These are phyloP conservation scores for Eubasilissa splendida DNA, from an alignment of 2,888 invertebrate species.

Conservation along the genomic window DNA sequence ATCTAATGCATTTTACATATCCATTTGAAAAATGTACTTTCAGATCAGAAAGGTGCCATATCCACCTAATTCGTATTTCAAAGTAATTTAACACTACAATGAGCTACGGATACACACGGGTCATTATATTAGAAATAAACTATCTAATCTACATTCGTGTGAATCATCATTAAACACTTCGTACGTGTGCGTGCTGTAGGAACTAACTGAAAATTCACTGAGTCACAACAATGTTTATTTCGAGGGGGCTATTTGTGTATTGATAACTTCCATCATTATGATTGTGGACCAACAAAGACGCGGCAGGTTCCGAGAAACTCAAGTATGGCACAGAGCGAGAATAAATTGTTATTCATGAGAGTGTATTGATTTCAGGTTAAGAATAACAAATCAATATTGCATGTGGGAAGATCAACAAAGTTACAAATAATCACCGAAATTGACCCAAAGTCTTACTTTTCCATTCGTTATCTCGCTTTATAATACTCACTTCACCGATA, in stretches of 20 bases:
- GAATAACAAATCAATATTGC: conserved; percentile 29
- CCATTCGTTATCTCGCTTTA: conserved; percentile 24
- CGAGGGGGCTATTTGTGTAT: background rate
- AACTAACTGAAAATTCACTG: too few species aligned
- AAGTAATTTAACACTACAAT: too few species aligned
- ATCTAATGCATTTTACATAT: too few species aligned
- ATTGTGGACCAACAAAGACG: background rate
- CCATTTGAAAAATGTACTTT: too few species aligned
- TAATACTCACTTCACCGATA: background rate
- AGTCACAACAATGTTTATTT: background rate
- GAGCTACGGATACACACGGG: too few species aligned
- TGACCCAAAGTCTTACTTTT: conserved; percentile 18
- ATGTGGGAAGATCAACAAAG: conserved; percentile 17
- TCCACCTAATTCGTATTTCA: too few species aligned
- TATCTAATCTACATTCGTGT: too few species aligned
- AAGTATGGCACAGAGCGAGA: conserved; percentile 16
- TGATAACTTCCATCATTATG: background rate
- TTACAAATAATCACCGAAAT: conserved; percentile 6
- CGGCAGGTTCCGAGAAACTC: conserved; percentile 19
- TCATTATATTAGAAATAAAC: too few species aligned
- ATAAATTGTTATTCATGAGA: conserved; percentile 25
- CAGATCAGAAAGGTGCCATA: too few species aligned
- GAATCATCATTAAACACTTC: too few species aligned
- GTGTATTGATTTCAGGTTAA: conserved; percentile 23
- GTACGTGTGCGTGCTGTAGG: too few species aligned